Evolutionary conservation across 1,140 invertebrate genomes (phyloP), one percentile per base, ranked within the genome.

Genomic region (Drosophila subobscura): DNA sequence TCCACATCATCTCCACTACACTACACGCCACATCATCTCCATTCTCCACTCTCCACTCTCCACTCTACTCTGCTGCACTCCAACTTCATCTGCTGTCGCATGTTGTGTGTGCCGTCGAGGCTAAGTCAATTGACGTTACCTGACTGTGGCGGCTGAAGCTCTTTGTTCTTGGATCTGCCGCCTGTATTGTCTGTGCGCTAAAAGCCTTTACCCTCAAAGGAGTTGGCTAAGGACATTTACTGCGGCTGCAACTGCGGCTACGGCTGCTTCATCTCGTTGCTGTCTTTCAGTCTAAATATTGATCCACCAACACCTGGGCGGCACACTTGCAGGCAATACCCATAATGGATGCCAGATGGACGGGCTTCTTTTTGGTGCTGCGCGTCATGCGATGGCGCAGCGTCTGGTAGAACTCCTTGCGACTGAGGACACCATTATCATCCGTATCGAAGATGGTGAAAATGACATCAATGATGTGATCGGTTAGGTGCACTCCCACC

Each of bases 161-260:
- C 68, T 58, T 71, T 65, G 42, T 54, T 46, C 44, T 70, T 7
- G 29, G 47, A 50, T 59, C 57, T 23, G 14, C 2, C 27, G 4
- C 12, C 22, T 42, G 42, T 4, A 40, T 27, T 79, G 72, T 72
- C 61, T 61, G 50, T 50, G 25, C 33, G 46, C 53, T 80, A 86
- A 85, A 83, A 79, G 71, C 75, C 65, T 60, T 61, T 64, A 40
- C 57, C 54, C 71, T 46, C 65, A 64, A 76, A 76, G 72, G 77
- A 80, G 60, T 67, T 51, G 45, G 27, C 12, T 56, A 44, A 52
- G 45, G 58, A 60, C 37, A 44, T 49, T 29, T 14, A 41, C 55
- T 16, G 42, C 65, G 27, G 12, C 59, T 52, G 41, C 16, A 8
- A 22, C 16, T 33, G 45, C 46, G 50, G 51, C 5, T 61, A 1